Percentiles rank a stretch among this genome's conserved stretches.
Conservation (phyloP, 2,888 invertebrate genomes). For the Hanleya hanleyi region DNA sequence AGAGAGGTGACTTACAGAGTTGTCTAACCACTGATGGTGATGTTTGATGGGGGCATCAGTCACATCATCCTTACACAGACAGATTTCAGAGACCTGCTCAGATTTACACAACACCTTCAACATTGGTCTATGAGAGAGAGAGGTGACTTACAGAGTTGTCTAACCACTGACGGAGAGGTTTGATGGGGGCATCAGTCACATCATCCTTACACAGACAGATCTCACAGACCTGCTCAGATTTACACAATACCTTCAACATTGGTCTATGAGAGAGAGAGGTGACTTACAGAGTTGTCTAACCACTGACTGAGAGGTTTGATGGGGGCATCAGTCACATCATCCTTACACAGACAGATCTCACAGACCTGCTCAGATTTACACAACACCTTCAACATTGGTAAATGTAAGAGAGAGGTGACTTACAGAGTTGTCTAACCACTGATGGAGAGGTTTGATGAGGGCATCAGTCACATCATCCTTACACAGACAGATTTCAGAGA, state of each 20-base stretch:
- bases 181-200: slow-evolving; percentile 63
- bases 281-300: slow-evolving; percentile 43
- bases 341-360: slow-evolving; percentile 66
- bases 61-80: slow-evolving; percentile 69
- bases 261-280: slow-evolving; percentile 61
- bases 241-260: slow-evolving; percentile 65
- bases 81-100: slow-evolving; percentile 63
- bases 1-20: slow-evolving; percentile 37
- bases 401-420: slow-evolving; percentile 56
- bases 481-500: slow-evolving; percentile 66
- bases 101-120: slow-evolving; percentile 66
- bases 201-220: slow-evolving; percentile 69
- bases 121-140: slow-evolving; percentile 61
- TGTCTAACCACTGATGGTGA: slow-evolving; percentile 57
- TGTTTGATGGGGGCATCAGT: slow-evolving; percentile 65
- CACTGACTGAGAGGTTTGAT: slow-evolving; percentile 66
- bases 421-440: slow-evolving; percentile 49
- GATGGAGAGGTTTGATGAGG: slow-evolving; percentile 65
- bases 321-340: slow-evolving; percentile 66
- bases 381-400: slow-evolving; percentile 65
- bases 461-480: slow-evolving; percentile 67
- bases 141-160: slow-evolving; percentile 43
- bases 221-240: slow-evolving; percentile 62
- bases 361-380: slow-evolving; percentile 66
- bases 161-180: slow-evolving; percentile 65